Conservation (phyloP, 2,888 invertebrate genomes). For the Aphidoletes aphidimyza region DNA sequence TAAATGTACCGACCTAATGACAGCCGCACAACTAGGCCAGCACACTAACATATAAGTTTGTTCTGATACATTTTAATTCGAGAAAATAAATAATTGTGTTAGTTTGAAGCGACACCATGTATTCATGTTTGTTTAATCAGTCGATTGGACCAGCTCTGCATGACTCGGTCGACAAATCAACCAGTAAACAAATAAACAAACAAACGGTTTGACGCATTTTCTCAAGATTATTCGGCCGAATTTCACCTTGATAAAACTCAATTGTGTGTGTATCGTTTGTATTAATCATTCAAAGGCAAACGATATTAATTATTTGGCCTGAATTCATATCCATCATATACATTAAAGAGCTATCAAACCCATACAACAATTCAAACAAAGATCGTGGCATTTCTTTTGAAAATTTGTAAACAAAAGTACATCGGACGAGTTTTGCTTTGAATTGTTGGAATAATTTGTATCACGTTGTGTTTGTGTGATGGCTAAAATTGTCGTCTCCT, state of each 20-base stretch:
- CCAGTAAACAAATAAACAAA: no score
- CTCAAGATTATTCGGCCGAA: not conserved
- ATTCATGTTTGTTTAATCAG: not conserved
- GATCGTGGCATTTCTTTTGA: no score
- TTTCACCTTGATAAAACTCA: slow-evolving; percentile 31
- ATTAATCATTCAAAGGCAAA: slow-evolving; percentile 28
- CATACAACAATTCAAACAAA: not conserved
- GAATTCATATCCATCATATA: slow-evolving; percentile 26
- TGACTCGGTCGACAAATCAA: no score
- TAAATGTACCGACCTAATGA: slow-evolving; percentile 50
- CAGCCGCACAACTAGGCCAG: not conserved
- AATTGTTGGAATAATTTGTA: not conserved
- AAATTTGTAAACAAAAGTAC: no score
- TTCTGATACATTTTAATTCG: no score
- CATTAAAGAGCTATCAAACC: slow-evolving; percentile 10
- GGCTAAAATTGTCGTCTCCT: no score
- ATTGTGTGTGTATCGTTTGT: slow-evolving; percentile 31
- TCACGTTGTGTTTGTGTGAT: not conserved
- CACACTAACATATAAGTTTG: no score
- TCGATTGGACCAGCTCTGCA: not conserved
- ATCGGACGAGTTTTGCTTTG: not conserved
- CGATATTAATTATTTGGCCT: slow-evolving; percentile 41
- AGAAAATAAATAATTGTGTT: not conserved
- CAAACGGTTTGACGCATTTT: not conserved
- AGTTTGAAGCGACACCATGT: not conserved